Conservation (phyloP, 2,888 invertebrate species). For the Catocala sponsa region DNA sequence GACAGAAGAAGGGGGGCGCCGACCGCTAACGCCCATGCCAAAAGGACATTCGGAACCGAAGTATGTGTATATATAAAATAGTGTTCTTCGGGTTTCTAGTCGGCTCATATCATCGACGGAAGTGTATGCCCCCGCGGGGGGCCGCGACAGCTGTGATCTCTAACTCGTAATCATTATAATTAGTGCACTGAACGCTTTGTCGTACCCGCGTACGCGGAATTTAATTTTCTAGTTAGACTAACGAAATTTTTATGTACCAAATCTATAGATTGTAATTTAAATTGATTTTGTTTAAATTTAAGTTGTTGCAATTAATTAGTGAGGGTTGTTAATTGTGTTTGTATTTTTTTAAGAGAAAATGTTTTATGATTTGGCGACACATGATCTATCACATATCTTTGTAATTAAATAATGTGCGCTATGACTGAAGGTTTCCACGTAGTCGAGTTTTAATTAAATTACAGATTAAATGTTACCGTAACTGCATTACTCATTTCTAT, state of each 20-base stretch:
- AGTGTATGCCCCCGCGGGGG: conserved; percentile 73
- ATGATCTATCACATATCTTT: conserved; percentile 73
- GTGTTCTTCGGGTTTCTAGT: conserved; percentile 77
- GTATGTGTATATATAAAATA: conserved; percentile 81
- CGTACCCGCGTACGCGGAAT: conserved; percentile 66
- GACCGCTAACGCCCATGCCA: conserved; percentile 84
- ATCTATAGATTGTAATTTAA: conserved; percentile 84
- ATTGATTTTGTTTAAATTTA: conserved; percentile 70
- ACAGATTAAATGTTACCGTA: conserved; percentile 65
- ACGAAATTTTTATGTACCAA: conserved; percentile 87
- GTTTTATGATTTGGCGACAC: conserved; percentile 55
- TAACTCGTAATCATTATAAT: conserved; percentile 81
- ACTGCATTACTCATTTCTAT: conserved; percentile 53
- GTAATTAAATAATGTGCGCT: conserved; percentile 63
- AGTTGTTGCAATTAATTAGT: conserved; percentile 83
- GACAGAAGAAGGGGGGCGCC: conserved; percentile 89
- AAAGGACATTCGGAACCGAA: conserved; percentile 80
- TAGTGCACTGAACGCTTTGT: conserved; percentile 81
- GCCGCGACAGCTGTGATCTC: conserved; percentile 86
- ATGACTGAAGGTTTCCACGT: conserved; percentile 63
- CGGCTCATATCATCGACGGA: conserved; percentile 85
- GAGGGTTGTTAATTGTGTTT: conserved; percentile 85
- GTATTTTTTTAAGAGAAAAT: conserved; percentile 72
- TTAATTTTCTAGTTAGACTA: conserved; percentile 83
- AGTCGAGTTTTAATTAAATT: conserved; percentile 48